Percentiles rank a stretch among this genome's conserved stretches.
phyloP scores from a whole-genome alignment of 2,113 vertebrate genomes.

The Anser cygnoides region DNA sequence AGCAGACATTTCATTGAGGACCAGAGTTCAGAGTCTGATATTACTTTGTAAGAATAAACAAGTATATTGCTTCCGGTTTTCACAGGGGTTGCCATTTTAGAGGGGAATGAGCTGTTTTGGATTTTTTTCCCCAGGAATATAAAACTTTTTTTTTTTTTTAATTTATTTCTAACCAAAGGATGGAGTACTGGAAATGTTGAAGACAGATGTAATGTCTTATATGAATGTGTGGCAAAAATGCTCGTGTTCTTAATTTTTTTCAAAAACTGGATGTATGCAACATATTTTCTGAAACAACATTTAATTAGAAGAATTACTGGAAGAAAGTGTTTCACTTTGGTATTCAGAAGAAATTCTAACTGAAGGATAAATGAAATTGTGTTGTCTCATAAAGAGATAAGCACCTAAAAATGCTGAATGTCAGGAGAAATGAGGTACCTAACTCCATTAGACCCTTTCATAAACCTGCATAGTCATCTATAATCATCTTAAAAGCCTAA shows the following conservation, averaged over 20 bases:
- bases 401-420: rapidly evolving
- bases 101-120: neutral
- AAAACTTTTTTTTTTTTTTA: neutral
- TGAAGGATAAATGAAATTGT: neutral
- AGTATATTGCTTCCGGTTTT: neutral
- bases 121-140: neutral
- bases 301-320: neutral
- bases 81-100: neutral
- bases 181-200: neutral
- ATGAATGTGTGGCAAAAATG: neutral
- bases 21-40: neutral
- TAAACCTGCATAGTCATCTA: neutral
- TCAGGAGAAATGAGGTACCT: neutral
- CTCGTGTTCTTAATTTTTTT: neutral
- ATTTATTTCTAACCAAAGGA: neutral
- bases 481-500: neutral
- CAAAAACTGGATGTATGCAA: neutral
- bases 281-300: rapidly evolving
- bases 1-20: neutral
- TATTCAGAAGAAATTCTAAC: neutral
- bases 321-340: neutral
- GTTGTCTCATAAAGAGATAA: neutral
- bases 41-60: neutral
- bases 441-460: neutral
- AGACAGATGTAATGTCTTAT: neutral